Conservation (phyloP, 2,113 vertebrate species). For the Planiliza haematocheilus region DNA sequence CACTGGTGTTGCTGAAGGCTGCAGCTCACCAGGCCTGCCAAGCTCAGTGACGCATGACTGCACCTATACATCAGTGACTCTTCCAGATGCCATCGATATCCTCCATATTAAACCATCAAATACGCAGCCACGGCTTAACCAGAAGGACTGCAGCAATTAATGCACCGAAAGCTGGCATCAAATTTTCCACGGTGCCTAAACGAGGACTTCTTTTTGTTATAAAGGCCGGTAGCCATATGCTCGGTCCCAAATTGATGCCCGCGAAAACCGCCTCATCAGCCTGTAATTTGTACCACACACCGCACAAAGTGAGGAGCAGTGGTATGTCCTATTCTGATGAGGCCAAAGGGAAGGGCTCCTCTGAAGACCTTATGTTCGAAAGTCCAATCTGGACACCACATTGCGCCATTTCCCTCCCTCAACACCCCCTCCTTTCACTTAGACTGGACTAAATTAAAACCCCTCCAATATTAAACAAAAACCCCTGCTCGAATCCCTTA, state of each 20-base stretch:
- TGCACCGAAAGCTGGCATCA: conserved; percentile 9
- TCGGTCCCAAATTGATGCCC: conserved; percentile 7
- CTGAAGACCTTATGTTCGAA: conserved; percentile 30
- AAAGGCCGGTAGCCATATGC: conserved; percentile 10
- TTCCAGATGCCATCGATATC: conserved; percentile 11
- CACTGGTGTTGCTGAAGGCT: conserved; percentile 46
- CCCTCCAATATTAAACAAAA: conserved; percentile 61
- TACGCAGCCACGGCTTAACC: no score
- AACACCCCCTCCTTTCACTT: conserved; percentile 44
- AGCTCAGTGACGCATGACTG: conserved; percentile 25
- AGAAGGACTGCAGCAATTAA: conserved; percentile 11
- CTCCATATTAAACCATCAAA: conserved; percentile 2
- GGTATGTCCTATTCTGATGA: conserved; percentile 32
- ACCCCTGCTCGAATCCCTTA: conserved; percentile 51
- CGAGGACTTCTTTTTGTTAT: conserved; percentile 21
- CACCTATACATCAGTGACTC: conserved; percentile 12
- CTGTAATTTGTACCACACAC: conserved; percentile 46
- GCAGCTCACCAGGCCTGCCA: conserved; percentile 31
- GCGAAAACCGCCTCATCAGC: conserved; percentile 25
- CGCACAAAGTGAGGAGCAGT: conserved; percentile 39
- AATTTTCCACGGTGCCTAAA: conserved; percentile 18
- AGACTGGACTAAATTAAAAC: conserved; percentile 54
- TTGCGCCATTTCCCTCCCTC: conserved; percentile 44
- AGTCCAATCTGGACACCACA: conserved; percentile 70
- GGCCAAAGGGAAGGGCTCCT: conserved; percentile 28